Conservation (phyloP, 2,888 invertebrate species). For the Spialia ferax region DNA sequence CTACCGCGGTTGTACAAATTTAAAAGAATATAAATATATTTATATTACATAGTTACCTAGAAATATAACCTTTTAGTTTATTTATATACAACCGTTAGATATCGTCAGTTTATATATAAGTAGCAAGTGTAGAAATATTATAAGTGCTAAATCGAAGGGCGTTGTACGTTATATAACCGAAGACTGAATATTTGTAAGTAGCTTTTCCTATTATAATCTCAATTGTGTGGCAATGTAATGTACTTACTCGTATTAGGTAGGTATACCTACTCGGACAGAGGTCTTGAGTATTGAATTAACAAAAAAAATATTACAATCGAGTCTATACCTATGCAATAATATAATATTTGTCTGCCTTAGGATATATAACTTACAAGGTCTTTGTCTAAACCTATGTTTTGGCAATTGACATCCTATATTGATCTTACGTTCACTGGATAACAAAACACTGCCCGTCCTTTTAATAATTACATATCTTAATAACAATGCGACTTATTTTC, state of each 20-base stretch:
- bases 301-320: not conserved
- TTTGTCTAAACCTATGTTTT: conserved; percentile 60
- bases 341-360: not conserved
- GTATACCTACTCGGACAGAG: too few relatives aligned
- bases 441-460: conserved; percentile 40
- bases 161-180: conserved; percentile 1
- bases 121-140: conserved; percentile 49
- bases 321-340: not conserved
- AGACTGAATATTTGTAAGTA: not conserved
- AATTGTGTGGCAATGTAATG: too few relatives aligned
- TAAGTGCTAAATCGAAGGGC: conserved; percentile 50
- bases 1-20: conserved; percentile 41
- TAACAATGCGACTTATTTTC: conserved; percentile 57
- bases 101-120: conserved; percentile 20
- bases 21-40: conserved; percentile 19
- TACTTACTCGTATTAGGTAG: too few relatives aligned
- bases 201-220: not conserved
- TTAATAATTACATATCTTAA: conserved; percentile 37
- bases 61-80: conserved; percentile 21
- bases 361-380: not conserved
- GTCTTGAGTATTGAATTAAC: too few relatives aligned
- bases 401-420: conserved; percentile 78
- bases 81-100: conserved; percentile 32
- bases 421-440: conserved; percentile 45
- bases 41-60: not conserved